A percentile compares a stretch with the other conserved stretches of the same genome.
Conservation (phyloP, 2,888 invertebrate genomes). For the Euzophera pinguis region DNA sequence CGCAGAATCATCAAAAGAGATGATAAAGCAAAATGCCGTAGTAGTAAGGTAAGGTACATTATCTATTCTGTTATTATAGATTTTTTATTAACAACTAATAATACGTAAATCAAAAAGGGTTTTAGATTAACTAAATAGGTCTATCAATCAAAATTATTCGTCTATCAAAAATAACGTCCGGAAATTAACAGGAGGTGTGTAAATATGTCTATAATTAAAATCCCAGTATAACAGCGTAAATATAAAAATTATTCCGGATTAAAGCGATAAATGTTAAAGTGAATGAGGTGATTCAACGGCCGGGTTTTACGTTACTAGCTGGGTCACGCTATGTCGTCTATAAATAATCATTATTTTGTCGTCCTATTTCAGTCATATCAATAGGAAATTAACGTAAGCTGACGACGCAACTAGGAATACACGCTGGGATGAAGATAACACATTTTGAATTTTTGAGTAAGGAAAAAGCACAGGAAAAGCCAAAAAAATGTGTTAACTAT, state of each 20-base stretch:
- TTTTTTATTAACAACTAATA: not conserved
- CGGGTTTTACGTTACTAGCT: constrained; percentile 11
- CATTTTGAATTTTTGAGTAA: too few species aligned
- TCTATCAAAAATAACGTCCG: constrained; percentile 44
- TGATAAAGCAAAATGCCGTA: too few species aligned
- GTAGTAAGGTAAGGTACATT: too few species aligned
- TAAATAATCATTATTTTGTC: not conserved
- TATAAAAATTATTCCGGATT: constrained; percentile 28
- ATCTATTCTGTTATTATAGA: too few species aligned
- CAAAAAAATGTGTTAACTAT: too few species aligned
- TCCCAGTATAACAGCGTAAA: constrained; percentile 32
- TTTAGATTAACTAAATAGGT: not conserved
- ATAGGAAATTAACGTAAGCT: not conserved
- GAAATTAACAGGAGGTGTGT: constrained; percentile 54
- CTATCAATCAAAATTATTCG: constrained; percentile 67
- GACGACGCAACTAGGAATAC: too few species aligned
- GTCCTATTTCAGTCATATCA: not conserved
- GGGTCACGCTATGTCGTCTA: not conserved
- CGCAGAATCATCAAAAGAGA: too few species aligned
- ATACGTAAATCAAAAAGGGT: too few species aligned
- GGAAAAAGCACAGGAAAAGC: too few species aligned
- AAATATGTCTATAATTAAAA: constrained; percentile 47
- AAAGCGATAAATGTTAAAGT: constrained; percentile 15
- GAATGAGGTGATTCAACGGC: constrained; percentile 18
- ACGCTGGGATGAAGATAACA: too few species aligned